Conservation (phyloP, 2,113 vertebrate genomes). For the Shinisaurus crocodilurus region DNA sequence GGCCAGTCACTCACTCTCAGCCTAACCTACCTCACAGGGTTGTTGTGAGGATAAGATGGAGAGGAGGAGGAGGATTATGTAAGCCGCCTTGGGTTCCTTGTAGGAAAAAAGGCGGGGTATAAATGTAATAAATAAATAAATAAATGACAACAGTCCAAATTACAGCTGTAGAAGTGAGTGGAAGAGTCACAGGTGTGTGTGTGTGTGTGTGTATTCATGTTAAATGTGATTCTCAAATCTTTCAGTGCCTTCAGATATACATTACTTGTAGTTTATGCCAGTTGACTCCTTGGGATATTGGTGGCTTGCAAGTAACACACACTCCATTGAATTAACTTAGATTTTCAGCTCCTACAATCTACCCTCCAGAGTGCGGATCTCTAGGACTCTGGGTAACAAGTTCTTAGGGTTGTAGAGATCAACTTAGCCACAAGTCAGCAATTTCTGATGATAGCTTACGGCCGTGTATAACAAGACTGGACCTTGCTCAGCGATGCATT, state of each 20-base stretch:
- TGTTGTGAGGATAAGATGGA: too few relatives aligned
- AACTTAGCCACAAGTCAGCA: not conserved
- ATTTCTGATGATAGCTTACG: not conserved
- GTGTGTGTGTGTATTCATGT: too few relatives aligned
- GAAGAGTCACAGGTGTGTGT: too few relatives aligned
- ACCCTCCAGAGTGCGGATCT: not conserved
- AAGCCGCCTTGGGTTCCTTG: too few relatives aligned
- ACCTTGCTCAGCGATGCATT: conserved; percentile 17
- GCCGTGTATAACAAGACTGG: not conserved
- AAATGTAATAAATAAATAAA: too few relatives aligned
- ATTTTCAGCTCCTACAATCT: not conserved
- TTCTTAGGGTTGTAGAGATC: not conserved
- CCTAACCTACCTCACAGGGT: too few relatives aligned
- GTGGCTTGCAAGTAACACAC: not conserved
- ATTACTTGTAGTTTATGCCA: fast-evolving
- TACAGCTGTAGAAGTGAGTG: too few relatives aligned
- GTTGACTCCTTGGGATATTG: not conserved
- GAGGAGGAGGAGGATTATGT: too few relatives aligned
- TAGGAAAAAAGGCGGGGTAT: too few relatives aligned
- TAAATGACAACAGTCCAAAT: not conserved
- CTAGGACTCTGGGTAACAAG: not conserved
- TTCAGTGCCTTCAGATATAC: not conserved
- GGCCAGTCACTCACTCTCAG: too few relatives aligned
- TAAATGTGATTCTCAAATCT: fast-evolving
- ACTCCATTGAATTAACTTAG: fast-evolving